Evolutionary conservation across 1,140 invertebrate genomes (phyloP).

Genomic region (Drosophila ohnishii): DNA sequence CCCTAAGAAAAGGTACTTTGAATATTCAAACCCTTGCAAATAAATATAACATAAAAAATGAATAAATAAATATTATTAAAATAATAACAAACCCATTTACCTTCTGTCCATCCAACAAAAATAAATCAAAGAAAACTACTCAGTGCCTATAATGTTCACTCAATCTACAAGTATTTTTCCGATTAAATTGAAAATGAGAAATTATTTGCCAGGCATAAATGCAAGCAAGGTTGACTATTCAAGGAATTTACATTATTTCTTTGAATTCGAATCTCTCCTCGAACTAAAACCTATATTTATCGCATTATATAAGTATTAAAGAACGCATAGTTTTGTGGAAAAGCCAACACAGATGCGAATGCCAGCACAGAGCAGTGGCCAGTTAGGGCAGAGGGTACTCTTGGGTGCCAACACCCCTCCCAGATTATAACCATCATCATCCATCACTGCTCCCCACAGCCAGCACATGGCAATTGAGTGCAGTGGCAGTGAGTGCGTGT

Average conservation of each 20-base stretch:
- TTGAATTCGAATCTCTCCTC: constrained; percentile 6
- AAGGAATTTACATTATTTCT: not conserved
- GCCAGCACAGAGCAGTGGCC: not conserved
- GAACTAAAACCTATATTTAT: constrained; percentile 9
- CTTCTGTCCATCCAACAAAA: not conserved
- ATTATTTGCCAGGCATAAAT: not conserved
- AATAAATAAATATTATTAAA: no score
- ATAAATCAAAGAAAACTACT: not conserved
- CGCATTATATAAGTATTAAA: constrained; percentile 26
- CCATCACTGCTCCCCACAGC: not conserved
- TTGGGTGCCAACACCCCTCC: not conserved
- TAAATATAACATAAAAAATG: no score
- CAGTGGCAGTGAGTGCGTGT: not conserved
- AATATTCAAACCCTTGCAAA: no score
- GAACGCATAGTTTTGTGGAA: constrained; percentile 6
- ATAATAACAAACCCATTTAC: not conserved
- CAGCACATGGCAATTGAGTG: constrained; percentile 20
- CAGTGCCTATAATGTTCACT: not conserved
- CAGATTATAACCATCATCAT: not conserved
- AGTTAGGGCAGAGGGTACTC: not conserved
- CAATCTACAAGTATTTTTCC: not conserved
- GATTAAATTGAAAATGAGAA: not conserved
- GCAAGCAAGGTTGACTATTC: not conserved
- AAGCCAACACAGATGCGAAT: not conserved
- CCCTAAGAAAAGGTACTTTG: no score